These are phyloP conservation scores for Telmatherina bonti DNA, from an alignment of 2,797 vertebrate species.

Conservation along the genomic window DNA sequence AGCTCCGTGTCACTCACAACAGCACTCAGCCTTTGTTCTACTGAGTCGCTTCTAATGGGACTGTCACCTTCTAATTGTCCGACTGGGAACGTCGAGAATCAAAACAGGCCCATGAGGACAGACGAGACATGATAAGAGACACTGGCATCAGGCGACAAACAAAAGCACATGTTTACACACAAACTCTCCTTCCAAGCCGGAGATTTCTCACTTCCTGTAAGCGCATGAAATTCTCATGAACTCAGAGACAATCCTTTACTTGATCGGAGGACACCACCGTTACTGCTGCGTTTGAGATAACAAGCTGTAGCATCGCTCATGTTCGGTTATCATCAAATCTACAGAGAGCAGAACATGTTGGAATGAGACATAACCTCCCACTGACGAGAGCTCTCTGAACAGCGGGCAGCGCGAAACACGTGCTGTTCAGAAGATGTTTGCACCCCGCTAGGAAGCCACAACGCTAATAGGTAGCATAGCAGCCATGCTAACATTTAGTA, in stretches of 20 bases:
- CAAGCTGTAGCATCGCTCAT: not conserved
- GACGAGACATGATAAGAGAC: conserved; percentile 10
- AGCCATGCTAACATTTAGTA: too few species aligned
- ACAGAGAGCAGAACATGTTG: too few species aligned
- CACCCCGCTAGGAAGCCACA: too few species aligned
- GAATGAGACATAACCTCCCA: too few species aligned
- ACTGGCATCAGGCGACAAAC: conserved; percentile 7
- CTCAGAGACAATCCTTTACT: not conserved
- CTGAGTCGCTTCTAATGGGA: conserved; percentile 71
- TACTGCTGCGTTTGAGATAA: not conserved
- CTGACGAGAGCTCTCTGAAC: too few species aligned
- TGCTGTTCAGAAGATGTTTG: too few species aligned
- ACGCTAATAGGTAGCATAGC: too few species aligned
- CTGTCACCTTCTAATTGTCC: conserved; percentile 79
- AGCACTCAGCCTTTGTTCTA: conserved; percentile 67
- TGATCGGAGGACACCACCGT: not conserved
- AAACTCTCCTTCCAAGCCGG: not conserved
- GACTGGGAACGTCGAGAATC: conserved; percentile 61
- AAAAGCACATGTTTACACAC: conserved; percentile 12
- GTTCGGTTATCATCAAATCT: too few species aligned
- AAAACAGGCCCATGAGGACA: conserved; percentile 26
- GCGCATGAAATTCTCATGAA: conserved; percentile 15
- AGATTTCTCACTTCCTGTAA: not conserved
- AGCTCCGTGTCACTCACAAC: conserved; percentile 70
- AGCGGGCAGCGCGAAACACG: too few species aligned